Evolutionary conservation across 92 coral and sea anemone species (phyloP), one percentile per base, ranked within the genome.

Genomic region (Epizoanthus ramosus): DNA sequence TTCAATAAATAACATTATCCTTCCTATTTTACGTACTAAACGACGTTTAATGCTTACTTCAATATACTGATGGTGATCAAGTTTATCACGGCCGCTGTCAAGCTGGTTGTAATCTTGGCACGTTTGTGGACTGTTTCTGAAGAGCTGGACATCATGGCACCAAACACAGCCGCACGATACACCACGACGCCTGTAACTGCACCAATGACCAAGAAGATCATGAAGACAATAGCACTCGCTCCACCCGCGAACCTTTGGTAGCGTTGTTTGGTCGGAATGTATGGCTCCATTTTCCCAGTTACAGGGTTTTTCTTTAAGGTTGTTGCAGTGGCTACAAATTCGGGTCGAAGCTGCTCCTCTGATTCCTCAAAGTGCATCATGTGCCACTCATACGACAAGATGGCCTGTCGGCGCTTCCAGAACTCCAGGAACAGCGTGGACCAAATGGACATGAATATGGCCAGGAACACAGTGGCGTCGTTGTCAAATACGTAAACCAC

Each of bases 381-480:
- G 66, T 97, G 99, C 99, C 99, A 97, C 13, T 83, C 87, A 74
- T 97, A 97, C 18, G 97, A 92, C 33, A 97, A 90, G 24, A 90
- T 89, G 16, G 97, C 98, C 84, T 97, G 99, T 25, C 92, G 86
- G 5, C 99, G 92, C 85, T 97, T 97, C 99, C 99, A 97, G 74
- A 97, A 92, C 85, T 97, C 99, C 60, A 97, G 87, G 89, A 97
- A 97, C 66, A 97, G 69, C 0, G 99, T 97, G 47, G 99, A 97
- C 99, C 99, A 97, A 79, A 97, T 80, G 3, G 99, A 94, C 99
- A 97, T 97, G 74, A 97, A 90, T 47, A 92, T 84, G 28, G 99
- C 99, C 63, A 97, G 91, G 35, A 75, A 85, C 57, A 97, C 93
- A 0, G 99, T 94, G 73, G 86, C 52, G 80, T 94, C 91, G 63